Evolutionary conservation across 35 echinoderm and acorn worm species (phyloP), one percentile per base, ranked within the genome.

Genomic region (Amphiura filiformis): DNA sequence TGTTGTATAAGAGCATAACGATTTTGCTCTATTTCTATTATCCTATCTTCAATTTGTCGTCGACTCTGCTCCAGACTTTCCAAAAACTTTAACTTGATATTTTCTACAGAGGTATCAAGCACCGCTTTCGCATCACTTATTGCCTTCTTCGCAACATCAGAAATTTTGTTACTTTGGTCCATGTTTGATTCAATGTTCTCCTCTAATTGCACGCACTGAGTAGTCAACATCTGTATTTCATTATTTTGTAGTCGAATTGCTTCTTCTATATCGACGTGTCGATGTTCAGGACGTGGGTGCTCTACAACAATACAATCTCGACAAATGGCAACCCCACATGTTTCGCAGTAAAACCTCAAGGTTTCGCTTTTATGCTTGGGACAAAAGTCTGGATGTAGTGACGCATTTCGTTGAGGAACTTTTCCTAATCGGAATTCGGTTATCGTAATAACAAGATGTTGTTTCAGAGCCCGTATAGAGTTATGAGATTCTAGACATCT

Each of bases 221-320:
- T 26, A 13, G 2, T n/a, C 26, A 70, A 70, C 15, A 26, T 15
- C 26, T 70, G 61, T 15, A 70, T 70, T 3, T 70, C 26, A 2
- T 70, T 18, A n/a, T 70, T 30, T 23, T 70, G 61, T n/a, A 13
- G 11, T 70, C 61, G 61, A 15, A 70, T 70, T 23, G 88, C 80
- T 20, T 84, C 57, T 39, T 76, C 36, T 18, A 38, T 36, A 35
- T 90, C 80, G 17, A 84, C 32, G 34, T 84, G 64, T 17, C 32
- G 17, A 35, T 90, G 88, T 4, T 70, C 32, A 35, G 88, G 88
- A 35, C 70, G 82, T 75, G 57, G 70, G 75, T 90, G 88, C 20
- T 90, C 88, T 26, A 90, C 81, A 75, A 84, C 81, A 15, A 81
- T 90, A 77, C 88, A 90, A 42, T 90, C 81, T 75, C 81, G 80